These are phyloP conservation scores for Carcharodon carcharias DNA, from an alignment of 2,797 vertebrate species.

Conservation along the genomic window DNA sequence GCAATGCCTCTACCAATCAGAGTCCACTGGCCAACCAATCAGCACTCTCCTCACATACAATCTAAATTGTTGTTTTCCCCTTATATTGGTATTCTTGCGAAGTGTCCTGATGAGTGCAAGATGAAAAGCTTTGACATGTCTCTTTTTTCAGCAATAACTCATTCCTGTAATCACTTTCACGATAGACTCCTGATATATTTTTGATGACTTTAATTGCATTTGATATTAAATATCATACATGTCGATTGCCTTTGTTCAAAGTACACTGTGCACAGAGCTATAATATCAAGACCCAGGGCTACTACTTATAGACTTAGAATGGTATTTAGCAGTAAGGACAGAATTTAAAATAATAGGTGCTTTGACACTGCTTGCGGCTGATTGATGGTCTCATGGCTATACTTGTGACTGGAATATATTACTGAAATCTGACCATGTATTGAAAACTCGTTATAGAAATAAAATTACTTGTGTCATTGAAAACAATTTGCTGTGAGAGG, in stretches of 20 bases:
- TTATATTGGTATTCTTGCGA: no score
- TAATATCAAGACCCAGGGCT: not conserved
- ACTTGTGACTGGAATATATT: not conserved
- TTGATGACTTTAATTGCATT: not conserved
- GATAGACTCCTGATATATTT: not conserved
- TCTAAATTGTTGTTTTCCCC: no score
- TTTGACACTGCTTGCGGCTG: not conserved
- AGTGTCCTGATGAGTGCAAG: no score
- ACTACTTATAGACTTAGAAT: not conserved
- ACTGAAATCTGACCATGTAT: not conserved
- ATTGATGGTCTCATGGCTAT: not conserved
- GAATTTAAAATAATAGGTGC: not conserved
- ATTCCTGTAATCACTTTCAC: not conserved
- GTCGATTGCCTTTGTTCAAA: slow-evolving; percentile 15
- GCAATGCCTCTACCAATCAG: no score
- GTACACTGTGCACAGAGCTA: not conserved
- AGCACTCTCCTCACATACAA: no score
- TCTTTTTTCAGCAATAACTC: no score
- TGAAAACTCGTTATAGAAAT: not conserved
- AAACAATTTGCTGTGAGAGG: not conserved
- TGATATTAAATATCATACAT: not conserved
- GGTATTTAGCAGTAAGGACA: not conserved
- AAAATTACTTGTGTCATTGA: not conserved
- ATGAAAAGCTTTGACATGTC: no score
- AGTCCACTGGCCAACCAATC: no score